Conservation (phyloP, 2,888 invertebrate genomes). For the Catocala nupta region DNA sequence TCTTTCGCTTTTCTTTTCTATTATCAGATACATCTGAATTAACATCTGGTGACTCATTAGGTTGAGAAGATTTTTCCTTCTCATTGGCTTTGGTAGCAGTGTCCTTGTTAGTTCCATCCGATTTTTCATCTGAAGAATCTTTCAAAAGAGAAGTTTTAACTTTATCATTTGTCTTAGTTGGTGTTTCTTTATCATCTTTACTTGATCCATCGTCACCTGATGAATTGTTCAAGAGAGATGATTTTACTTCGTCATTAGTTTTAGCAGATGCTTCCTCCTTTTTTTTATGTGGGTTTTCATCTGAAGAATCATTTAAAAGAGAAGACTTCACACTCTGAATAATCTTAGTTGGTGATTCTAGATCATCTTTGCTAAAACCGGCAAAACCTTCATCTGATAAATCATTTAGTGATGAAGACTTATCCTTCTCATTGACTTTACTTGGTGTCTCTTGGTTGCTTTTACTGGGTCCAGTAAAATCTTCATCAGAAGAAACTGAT, state of each 20-base stretch:
- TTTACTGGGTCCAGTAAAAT: too few species aligned
- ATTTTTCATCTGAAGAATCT: constrained; percentile 31
- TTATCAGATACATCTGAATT: constrained; percentile 38
- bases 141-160: constrained; percentile 3
- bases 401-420: too few species aligned
- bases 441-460: too few species aligned
- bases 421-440: too few species aligned
- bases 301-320: too few species aligned
- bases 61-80: constrained; percentile 47
- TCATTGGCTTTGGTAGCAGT: constrained; percentile 30
- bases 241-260: background rate
- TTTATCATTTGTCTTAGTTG: background rate
- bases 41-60: constrained; percentile 52
- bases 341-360: background rate
- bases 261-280: too few species aligned
- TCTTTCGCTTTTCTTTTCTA: constrained; percentile 40
- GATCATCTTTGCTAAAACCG: background rate
- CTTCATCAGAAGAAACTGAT: too few species aligned
- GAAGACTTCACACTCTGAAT: background rate
- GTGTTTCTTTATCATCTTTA: background rate
- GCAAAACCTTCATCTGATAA: too few species aligned
- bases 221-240: background rate
- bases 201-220: background rate
- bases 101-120: constrained; percentile 47
- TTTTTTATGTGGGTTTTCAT: too few species aligned